Evolutionary conservation across 2,113 vertebrate species (phyloP), one percentile per base, ranked within the genome.

Genomic region (Neogobius melanostomus): DNA sequence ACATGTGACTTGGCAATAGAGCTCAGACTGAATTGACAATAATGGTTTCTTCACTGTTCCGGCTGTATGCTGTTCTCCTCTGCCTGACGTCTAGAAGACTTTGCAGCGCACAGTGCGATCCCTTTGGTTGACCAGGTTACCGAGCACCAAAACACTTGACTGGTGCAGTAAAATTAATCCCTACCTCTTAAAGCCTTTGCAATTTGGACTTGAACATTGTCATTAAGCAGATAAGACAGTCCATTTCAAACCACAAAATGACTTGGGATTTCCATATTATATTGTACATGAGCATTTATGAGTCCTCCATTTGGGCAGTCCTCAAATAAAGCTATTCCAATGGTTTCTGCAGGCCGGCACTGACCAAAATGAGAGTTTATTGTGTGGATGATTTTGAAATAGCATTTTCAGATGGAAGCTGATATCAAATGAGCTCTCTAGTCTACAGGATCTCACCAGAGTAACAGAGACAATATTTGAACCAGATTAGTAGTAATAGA

Each of bases 391-490:
- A 28, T 72, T 45, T 15, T 11, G 17, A n/a, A 63, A 69, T 72
- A 15, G 21, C 73, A 54, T 50, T 21, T 15, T 21, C 44, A 57
- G 16, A 62, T 8, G 16, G 14, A 28, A 17, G 59, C 11, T 56
- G 4, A 50, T 76, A 50, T 76, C 75, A 68, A 77, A 79, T 71
- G 62, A 64, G 73, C 65, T 10, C 36, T 48, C 43, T 76, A 64
- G 17, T 8, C 8, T 53, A 53, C n/a, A 17, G n/a, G 49, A 60
- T n/a, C 79, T 64, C 57, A 61, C 61, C 49, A 43, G 11, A 46
- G 52, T 2, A 28, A 45, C 61, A 59, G 69, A 73, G 67, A 80
- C 28, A 36, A 36, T 36, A 36, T 36, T 36, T 36, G 28, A 36
- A 36, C 1, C 28, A 36, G 28, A 36, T 36, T 36, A 36, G 28